phyloP scores from a whole-genome alignment of 2,888 invertebrate genomes.

The Leptinotarsa peninsularis region DNA sequence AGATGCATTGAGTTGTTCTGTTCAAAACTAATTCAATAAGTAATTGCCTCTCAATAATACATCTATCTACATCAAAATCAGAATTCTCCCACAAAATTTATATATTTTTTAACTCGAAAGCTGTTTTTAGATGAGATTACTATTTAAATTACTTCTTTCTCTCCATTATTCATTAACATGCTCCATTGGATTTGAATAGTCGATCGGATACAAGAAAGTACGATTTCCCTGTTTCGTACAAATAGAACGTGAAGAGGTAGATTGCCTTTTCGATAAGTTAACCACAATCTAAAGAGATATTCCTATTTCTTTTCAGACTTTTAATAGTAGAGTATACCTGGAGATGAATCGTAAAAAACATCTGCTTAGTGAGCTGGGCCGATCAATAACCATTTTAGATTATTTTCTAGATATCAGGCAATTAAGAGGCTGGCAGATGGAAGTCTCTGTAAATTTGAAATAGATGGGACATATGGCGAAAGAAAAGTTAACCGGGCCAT shows the following conservation, averaged over 20 bases:
- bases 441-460: not conserved
- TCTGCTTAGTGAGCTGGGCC: conserved; percentile 14
- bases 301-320: conserved; percentile 19
- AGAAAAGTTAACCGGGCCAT: not conserved
- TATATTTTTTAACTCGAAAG: not conserved
- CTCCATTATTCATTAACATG: conserved; percentile 15
- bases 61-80: not conserved
- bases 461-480: not conserved
- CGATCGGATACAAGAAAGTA: conserved; percentile 16
- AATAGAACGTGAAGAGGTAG: conserved; percentile 20
- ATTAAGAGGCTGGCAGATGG: not conserved
- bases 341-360: conserved; percentile 21
- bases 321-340: conserved; percentile 16
- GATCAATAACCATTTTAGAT: not conserved
- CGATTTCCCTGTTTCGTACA: conserved; percentile 6
- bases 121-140: not conserved
- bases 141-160: conserved; percentile 16
- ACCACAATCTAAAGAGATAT: conserved; percentile 23
- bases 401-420: not conserved
- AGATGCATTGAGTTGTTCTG: no score
- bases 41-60: no score
- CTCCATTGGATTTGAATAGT: conserved; percentile 21
- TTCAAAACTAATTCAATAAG: no score
- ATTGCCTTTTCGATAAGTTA: conserved; percentile 20
- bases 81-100: not conserved